These are phyloP conservation scores for Falco naumanni DNA, from an alignment of 2,797 vertebrate genomes.

Conservation along the genomic window DNA sequence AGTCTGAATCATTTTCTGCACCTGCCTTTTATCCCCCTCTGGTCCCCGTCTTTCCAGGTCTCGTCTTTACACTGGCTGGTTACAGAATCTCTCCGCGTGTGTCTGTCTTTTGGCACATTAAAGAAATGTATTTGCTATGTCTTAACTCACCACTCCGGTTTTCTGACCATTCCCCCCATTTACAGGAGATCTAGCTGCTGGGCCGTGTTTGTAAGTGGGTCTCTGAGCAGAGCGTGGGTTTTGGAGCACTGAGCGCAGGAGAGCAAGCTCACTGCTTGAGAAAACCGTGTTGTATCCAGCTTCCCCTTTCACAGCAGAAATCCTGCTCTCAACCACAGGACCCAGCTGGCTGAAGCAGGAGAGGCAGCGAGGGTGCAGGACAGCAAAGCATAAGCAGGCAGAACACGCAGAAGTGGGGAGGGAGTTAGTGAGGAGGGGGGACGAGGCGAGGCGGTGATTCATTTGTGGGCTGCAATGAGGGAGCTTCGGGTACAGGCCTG, in stretches of 20 bases:
- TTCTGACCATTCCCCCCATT: not conserved
- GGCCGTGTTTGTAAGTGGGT: not conserved
- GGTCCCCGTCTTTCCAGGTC: not conserved
- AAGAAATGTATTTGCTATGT: not conserved
- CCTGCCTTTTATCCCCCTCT: not conserved
- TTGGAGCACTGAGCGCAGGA: not conserved
- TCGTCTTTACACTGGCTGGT: not conserved
- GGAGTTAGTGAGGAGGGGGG: not conserved
- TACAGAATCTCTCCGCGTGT: not conserved
- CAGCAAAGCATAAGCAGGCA: not conserved
- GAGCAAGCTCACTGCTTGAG: not conserved
- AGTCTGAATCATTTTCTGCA: not conserved
- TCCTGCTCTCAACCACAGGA: not conserved
- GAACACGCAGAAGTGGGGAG: not conserved
- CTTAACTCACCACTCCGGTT: not conserved
- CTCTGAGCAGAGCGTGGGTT: not conserved
- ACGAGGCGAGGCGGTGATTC: not conserved
- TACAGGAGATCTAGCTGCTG: not conserved
- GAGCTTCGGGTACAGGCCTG: not conserved
- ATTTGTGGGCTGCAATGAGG: not conserved
- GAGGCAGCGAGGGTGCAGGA: not conserved
- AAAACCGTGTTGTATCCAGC: accelerated
- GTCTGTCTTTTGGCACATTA: not conserved
- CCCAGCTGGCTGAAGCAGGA: not conserved
- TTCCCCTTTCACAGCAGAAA: not conserved